Evolutionary conservation across 30 jellyfish, hydroid and myxozoan species (phyloP).

Genomic region (Pelagia noctiluca): DNA sequence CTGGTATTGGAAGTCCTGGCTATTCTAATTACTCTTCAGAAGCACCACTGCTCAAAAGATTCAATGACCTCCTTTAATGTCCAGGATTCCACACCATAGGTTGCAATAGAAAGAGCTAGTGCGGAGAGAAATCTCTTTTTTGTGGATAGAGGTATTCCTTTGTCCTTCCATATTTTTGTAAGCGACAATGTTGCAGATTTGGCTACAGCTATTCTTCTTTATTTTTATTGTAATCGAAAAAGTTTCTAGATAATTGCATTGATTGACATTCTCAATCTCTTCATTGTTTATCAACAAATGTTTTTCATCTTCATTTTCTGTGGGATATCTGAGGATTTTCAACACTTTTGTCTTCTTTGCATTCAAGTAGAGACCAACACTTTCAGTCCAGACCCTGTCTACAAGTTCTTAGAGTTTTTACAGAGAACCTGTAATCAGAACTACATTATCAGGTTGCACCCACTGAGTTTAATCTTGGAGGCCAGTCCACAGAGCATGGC

Average conservation of each 20-base stretch:
- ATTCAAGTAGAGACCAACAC: conserved; percentile 24
- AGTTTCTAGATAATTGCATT: background rate
- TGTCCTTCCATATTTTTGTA: conserved; percentile 35
- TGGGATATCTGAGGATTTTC: background rate
- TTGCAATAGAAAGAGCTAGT: conserved; percentile 15
- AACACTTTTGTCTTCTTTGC: conserved; percentile 37
- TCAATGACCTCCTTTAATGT: too few species aligned
- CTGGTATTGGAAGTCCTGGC: too few species aligned
- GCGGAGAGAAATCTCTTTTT: conserved; percentile 29
- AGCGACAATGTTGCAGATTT: conserved; percentile 32
- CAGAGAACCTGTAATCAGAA: conserved; percentile 18
- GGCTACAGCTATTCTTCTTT: conserved; percentile 32
- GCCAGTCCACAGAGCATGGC: too few species aligned
- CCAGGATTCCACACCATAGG: conserved; percentile 13
- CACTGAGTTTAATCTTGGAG: too few species aligned
- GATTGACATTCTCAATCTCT: too few species aligned
- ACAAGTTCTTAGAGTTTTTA: conserved; percentile 38
- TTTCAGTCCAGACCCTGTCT: conserved; percentile 23
- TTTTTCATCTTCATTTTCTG: background rate
- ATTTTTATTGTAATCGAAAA: conserved; percentile 15
- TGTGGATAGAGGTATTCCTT: conserved; percentile 7
- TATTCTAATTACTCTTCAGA: too few species aligned
- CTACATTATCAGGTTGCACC: conserved; percentile 37
- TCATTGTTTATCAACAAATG: too few species aligned
- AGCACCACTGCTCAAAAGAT: too few species aligned